Conservation (phyloP, 1,140 invertebrate genomes). For the Cherax quadricarinatus region DNA sequence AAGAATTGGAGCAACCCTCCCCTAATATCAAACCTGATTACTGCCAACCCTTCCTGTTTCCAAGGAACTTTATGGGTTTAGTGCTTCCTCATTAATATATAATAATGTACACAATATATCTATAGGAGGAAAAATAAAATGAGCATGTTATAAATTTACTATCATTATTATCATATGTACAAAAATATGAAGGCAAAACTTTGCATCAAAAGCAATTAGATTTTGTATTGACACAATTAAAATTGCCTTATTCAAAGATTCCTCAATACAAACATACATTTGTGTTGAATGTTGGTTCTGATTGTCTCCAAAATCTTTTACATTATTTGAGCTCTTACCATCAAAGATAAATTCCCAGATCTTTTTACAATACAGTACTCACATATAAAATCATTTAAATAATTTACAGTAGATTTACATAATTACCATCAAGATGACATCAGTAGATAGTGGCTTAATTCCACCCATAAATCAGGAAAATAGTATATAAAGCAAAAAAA, state of each 20-base stretch:
- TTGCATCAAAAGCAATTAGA: not conserved
- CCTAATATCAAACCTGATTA: too few relatives aligned
- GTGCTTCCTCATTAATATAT: too few relatives aligned
- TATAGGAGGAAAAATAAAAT: too few relatives aligned
- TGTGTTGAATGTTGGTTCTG: not conserved
- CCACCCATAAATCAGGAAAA: not conserved
- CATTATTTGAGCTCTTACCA: not conserved
- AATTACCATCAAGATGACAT: not conserved
- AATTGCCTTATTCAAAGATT: not conserved
- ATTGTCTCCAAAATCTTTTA: not conserved
- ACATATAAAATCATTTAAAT: not conserved
- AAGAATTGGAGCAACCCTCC: too few relatives aligned
- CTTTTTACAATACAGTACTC: not conserved
- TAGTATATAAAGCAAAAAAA: not conserved
- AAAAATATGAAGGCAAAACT: not conserved
- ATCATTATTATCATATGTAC: not conserved
- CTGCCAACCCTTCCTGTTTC: too few relatives aligned
- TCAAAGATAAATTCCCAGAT: not conserved
- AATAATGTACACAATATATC: too few relatives aligned
- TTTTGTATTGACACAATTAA: not conserved
- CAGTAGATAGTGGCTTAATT: too few relatives aligned
- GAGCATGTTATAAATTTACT: not conserved
- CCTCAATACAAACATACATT: not conserved
- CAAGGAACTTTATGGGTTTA: too few relatives aligned
- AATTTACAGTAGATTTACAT: not conserved